These are phyloP conservation scores for Equus przewalskii DNA, from an alignment of 2,113 vertebrate species.

Conservation along the genomic window DNA sequence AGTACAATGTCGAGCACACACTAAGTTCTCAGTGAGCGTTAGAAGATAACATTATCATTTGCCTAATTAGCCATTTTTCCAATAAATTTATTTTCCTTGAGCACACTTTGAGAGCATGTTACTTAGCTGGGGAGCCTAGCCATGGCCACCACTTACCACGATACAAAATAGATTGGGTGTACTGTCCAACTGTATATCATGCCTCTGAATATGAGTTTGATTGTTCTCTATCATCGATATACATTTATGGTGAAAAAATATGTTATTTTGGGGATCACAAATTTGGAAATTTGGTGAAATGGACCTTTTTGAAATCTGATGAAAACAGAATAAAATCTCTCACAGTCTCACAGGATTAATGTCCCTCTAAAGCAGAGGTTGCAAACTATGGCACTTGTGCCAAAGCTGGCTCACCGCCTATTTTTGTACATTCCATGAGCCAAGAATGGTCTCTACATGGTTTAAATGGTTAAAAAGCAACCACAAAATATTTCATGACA, in stretches of 20 bases:
- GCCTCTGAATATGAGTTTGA: neutral
- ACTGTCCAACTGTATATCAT: neutral
- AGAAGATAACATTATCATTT: conserved; percentile 4
- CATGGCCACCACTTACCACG: neutral
- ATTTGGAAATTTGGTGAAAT: conserved; percentile 20
- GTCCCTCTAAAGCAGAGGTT: neutral
- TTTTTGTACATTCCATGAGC: neutral
- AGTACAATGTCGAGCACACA: neutral
- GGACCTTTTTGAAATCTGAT: conserved; percentile 21
- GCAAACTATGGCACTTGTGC: neutral
- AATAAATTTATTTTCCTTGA: conserved; percentile 19
- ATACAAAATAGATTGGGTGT: neutral
- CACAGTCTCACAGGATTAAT: neutral
- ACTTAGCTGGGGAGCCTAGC: neutral
- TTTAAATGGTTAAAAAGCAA: conserved; percentile 44
- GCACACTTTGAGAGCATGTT: neutral
- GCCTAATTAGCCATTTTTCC: neutral
- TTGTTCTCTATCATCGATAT: neutral
- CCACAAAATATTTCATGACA: neutral
- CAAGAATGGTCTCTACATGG: neutral
- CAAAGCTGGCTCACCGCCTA: neutral
- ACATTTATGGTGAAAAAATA: conserved; percentile 26
- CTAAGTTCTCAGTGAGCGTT: neutral
- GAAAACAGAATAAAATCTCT: conserved; percentile 46
- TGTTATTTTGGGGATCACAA: neutral